Evolutionary conservation across 2,797 vertebrate species (phyloP).

Genomic region (Furcifer pardalis): DNA sequence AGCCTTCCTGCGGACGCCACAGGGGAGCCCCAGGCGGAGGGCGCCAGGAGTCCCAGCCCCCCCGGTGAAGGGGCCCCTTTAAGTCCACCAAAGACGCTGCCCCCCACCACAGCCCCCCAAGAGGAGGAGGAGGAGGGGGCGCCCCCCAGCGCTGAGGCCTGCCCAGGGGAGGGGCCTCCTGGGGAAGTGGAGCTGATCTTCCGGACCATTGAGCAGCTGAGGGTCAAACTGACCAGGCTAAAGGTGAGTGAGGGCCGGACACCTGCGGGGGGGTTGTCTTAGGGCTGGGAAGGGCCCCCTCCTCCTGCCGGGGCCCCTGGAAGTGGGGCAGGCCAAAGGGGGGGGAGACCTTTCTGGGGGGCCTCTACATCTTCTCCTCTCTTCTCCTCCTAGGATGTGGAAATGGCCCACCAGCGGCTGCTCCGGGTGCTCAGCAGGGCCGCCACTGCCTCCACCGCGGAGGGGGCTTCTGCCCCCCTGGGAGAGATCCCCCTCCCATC

Average conservation of each 20-base stretch:
- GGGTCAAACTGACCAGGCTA: constrained; percentile 69
- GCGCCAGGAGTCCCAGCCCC: neutral
- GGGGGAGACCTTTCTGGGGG: too few species aligned
- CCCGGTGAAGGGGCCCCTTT: neutral
- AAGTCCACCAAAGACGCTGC: neutral
- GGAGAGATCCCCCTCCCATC: constrained; percentile 29
- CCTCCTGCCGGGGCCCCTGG: too few species aligned
- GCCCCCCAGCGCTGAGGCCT: neutral
- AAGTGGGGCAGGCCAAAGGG: too few species aligned
- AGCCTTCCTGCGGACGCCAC: constrained; percentile 65
- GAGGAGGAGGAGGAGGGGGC: too few species aligned
- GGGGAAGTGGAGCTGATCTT: constrained; percentile 69
- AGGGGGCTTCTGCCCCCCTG: constrained; percentile 43
- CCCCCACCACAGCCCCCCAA: too few species aligned
- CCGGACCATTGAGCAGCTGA: constrained; percentile 72
- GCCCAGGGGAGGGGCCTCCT: neutral
- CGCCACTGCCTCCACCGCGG: constrained; percentile 5
- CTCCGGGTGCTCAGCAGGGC: constrained; percentile 53
- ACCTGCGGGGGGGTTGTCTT: too few species aligned
- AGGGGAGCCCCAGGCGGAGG: constrained; percentile 38
- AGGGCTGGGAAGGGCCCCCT: too few species aligned
- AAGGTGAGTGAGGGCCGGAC: constrained; percentile 63
- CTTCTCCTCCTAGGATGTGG: constrained; percentile 63
- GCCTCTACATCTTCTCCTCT: neutral
- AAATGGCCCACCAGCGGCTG: constrained; percentile 70